Conservation (phyloP, 2,113 vertebrate genomes). For the Brachypodius melanocephalos region DNA sequence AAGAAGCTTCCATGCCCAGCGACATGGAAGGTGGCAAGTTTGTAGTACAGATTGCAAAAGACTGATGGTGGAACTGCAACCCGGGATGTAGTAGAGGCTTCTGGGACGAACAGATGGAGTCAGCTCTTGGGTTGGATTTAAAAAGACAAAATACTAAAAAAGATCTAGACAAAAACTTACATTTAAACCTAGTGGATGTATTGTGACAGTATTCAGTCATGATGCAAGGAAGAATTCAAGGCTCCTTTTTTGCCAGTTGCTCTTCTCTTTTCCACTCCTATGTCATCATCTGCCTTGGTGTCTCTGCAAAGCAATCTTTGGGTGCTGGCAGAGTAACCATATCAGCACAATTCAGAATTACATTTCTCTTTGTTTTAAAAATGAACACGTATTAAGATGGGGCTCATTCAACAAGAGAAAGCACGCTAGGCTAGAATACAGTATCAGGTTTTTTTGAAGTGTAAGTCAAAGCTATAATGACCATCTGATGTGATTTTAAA, state of each 20-base stretch:
- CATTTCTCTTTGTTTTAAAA: neutral
- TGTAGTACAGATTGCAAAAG: neutral
- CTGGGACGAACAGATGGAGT: neutral
- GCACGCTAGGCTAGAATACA: neutral
- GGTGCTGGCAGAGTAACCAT: neutral
- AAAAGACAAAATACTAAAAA: neutral
- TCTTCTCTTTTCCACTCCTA: neutral
- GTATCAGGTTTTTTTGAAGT: neutral
- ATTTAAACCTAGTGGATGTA: neutral
- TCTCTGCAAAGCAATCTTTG: neutral
- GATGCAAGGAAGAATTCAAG: neutral
- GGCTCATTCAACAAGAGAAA: neutral
- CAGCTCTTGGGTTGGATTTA: neutral
- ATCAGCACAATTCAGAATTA: neutral
- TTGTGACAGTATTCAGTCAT: neutral
- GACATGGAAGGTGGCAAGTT: neutral
- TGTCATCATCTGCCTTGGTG: neutral
- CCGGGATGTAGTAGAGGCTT: neutral
- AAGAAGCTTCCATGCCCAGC: neutral
- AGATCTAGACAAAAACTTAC: neutral
- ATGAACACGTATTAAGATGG: neutral
- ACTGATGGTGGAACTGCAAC: neutral
- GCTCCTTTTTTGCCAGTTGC: neutral
- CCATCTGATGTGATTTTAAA: neutral
- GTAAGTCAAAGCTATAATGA: neutral